phyloP scores from a whole-genome alignment of 2,113 vertebrate species.

The Megalops atlanticus region DNA sequence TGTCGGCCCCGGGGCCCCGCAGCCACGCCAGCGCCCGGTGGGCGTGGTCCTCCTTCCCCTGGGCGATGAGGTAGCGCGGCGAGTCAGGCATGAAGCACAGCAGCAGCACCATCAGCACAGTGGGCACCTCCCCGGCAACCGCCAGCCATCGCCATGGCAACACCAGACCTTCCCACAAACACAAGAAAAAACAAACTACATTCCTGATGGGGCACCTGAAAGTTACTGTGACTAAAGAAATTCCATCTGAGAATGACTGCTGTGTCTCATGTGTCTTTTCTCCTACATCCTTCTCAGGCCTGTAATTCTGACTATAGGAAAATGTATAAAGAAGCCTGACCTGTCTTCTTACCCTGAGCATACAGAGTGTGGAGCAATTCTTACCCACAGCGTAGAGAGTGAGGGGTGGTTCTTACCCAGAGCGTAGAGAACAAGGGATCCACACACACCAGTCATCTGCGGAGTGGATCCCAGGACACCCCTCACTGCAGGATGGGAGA shows the following conservation, averaged over 20 bases:
- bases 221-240: background rate
- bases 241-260: too few relatives aligned
- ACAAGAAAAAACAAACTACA: background rate
- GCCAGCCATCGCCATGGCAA: conserved; percentile 93
- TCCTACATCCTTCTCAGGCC: too few relatives aligned
- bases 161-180: conserved; percentile 68
- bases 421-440: conserved; percentile 79
- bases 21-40: conserved; percentile 79
- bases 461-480: conserved; percentile 86
- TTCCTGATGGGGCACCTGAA: background rate
- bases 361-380: too few relatives aligned
- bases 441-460: conserved; percentile 90
- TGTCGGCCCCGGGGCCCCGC: conserved; percentile 70
- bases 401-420: too few relatives aligned
- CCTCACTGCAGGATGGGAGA: conserved; percentile 81
- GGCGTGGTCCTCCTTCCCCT: conserved; percentile 71
- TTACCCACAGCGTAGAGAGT: too few relatives aligned
- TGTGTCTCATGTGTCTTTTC: background rate
- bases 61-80: conserved; percentile 86
- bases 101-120: conserved; percentile 77
- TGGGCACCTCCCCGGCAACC: conserved; percentile 76
- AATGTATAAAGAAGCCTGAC: too few relatives aligned
- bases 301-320: too few relatives aligned
- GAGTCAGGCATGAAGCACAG: conserved; percentile 89
- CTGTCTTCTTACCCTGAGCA: too few relatives aligned